These are phyloP conservation scores for Poecile montanus DNA, from an alignment of 2,797 vertebrate species.

Conservation along the genomic window DNA sequence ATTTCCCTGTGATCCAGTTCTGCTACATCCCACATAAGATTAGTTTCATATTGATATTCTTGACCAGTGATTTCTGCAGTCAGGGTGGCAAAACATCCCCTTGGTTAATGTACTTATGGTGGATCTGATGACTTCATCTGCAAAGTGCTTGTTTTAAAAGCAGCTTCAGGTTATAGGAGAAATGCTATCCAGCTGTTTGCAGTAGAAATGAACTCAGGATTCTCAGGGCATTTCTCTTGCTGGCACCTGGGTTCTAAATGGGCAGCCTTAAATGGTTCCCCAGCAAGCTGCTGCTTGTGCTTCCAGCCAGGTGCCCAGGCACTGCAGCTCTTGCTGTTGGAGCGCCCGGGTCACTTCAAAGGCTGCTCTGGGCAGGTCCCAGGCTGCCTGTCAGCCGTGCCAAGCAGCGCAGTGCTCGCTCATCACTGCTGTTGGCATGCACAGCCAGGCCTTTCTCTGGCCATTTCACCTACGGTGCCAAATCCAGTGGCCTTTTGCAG, in stretches of 20 bases:
- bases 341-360: accelerated
- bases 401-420: accelerated
- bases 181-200: background rate
- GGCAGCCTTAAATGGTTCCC: background rate
- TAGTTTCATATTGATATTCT: background rate
- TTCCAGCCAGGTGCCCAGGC: background rate
- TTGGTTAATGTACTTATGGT: background rate
- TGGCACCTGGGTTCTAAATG: background rate
- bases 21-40: background rate
- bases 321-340: accelerated
- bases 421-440: accelerated
- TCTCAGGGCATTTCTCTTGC: background rate
- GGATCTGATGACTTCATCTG: background rate
- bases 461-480: accelerated
- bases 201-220: background rate
- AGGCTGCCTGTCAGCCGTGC: background rate
- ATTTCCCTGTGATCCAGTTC: background rate
- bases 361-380: background rate
- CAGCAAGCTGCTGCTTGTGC: background rate
- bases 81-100: background rate
- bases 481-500: accelerated
- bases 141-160: background rate
- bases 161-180: background rate
- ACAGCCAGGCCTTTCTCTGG: background rate
- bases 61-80: background rate